A percentile compares a stretch with the other conserved stretches of the same genome.
These are phyloP conservation scores for Brachionichthys hirsutus DNA, from an alignment of 2,113 vertebrate species.

Conservation along the genomic window DNA sequence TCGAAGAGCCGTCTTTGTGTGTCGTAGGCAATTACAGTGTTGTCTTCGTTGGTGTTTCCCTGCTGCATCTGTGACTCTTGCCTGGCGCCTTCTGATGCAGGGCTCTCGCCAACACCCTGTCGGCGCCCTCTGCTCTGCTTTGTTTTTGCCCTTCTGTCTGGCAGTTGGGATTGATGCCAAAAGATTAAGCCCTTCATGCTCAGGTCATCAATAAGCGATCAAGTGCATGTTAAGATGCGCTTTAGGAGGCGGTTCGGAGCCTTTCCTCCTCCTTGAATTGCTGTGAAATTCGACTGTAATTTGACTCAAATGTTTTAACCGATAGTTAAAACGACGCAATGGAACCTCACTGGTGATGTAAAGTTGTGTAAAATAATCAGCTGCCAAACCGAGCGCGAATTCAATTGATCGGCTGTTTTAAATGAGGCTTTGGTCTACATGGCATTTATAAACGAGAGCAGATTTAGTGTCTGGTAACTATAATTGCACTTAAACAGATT, in stretches of 20 bases:
- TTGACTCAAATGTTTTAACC: no score
- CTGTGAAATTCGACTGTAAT: no score
- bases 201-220: background rate
- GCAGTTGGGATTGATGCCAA: constrained; percentile 26
- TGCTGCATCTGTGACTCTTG: constrained; percentile 6
- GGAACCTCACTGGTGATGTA: no score
- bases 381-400: no score
- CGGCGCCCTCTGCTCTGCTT: background rate
- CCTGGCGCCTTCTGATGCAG: background rate
- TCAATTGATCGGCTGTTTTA: no score
- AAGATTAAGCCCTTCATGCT: constrained; percentile 26
- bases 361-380: no score
- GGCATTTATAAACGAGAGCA: no score
- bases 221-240: background rate
- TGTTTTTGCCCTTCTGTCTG: constrained; percentile 14
- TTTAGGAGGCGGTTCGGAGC: constrained; percentile 18
- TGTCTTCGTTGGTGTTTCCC: constrained; percentile 35
- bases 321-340: no score
- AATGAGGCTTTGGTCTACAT: no score
- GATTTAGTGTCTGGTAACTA: no score
- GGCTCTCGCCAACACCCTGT: background rate
- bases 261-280: constrained; percentile 13
- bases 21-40: constrained; percentile 36
- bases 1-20: constrained; percentile 31
- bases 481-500: no score